phyloP scores from a whole-genome alignment of 2,797 vertebrate genomes.

The Rousettus madagascariensis region DNA sequence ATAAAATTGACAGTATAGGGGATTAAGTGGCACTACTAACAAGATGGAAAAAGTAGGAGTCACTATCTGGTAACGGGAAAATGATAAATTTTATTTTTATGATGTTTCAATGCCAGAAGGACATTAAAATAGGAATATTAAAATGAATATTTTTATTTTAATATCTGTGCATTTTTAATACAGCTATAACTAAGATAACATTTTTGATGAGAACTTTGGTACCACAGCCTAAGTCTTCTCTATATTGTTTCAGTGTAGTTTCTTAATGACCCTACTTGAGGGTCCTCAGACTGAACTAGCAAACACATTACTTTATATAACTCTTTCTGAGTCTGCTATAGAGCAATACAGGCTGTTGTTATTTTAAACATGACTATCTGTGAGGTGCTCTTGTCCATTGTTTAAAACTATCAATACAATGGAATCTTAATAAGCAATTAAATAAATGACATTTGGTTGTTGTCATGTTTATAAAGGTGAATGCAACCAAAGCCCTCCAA shows the following conservation, averaged over 20 bases:
- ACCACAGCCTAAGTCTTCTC: background rate
- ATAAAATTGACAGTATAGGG: background rate
- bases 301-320: background rate
- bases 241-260: background rate
- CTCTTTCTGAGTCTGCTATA: background rate
- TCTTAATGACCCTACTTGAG: background rate
- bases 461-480: background rate
- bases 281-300: background rate
- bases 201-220: background rate
- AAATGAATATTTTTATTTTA: background rate
- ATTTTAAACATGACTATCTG: background rate
- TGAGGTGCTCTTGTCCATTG: background rate
- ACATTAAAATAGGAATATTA: background rate
- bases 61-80: background rate
- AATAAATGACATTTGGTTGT: background rate
- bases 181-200: background rate
- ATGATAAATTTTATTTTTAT: background rate
- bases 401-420: constrained; percentile 8
- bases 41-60: background rate
- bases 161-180: background rate
- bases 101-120: background rate
- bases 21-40: background rate
- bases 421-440: constrained; percentile 56
- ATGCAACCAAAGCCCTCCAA: background rate
- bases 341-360: background rate